Evolutionary conservation across 53 echinoderm and acorn worm genomes (phyloP).

Genomic region (Astropecten irregularis): DNA sequence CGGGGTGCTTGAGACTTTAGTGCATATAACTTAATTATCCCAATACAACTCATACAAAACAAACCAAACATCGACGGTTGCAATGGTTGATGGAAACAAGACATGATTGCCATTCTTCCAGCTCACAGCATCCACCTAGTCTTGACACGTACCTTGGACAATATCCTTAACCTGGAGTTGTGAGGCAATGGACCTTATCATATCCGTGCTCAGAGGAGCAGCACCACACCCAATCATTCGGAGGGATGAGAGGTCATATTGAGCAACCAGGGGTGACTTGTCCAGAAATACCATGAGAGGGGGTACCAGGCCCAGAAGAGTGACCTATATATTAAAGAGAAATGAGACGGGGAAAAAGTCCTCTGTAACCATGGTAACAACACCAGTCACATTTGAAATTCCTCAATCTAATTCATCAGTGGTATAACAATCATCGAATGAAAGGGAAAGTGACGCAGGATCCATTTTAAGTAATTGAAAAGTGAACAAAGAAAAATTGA

Average conservation of each 20-base stretch:
- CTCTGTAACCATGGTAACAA: neutral
- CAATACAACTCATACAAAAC: too few relatives aligned
- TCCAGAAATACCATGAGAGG: slow-evolving; percentile 66
- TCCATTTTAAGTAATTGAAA: too few relatives aligned
- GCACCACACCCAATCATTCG: slow-evolving; percentile 53
- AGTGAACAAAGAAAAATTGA: too few relatives aligned
- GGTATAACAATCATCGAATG: too few relatives aligned
- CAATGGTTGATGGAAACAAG: too few relatives aligned
- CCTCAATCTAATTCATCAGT: too few relatives aligned
- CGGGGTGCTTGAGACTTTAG: too few relatives aligned
- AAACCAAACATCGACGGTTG: too few relatives aligned
- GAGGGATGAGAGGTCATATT: slow-evolving; percentile 68
- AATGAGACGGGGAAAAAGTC: neutral
- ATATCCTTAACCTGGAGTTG: slow-evolving; percentile 21
- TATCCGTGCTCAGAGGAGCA: slow-evolving; percentile 65
- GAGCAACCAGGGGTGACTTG: slow-evolving; percentile 71
- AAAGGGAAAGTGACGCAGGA: too few relatives aligned
- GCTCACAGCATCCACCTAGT: neutral
- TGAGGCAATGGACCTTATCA: slow-evolving; percentile 22
- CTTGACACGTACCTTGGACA: slow-evolving; percentile 51
- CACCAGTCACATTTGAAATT: too few relatives aligned
- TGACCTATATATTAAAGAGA: slow-evolving; percentile 37
- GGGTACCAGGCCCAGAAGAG: slow-evolving; percentile 45
- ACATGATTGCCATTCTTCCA: too few relatives aligned
- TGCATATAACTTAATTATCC: too few relatives aligned